Evolutionary conservation across 2,113 vertebrate species (phyloP), one percentile per base, ranked within the genome.

Genomic region (Poicephalus meyeri): DNA sequence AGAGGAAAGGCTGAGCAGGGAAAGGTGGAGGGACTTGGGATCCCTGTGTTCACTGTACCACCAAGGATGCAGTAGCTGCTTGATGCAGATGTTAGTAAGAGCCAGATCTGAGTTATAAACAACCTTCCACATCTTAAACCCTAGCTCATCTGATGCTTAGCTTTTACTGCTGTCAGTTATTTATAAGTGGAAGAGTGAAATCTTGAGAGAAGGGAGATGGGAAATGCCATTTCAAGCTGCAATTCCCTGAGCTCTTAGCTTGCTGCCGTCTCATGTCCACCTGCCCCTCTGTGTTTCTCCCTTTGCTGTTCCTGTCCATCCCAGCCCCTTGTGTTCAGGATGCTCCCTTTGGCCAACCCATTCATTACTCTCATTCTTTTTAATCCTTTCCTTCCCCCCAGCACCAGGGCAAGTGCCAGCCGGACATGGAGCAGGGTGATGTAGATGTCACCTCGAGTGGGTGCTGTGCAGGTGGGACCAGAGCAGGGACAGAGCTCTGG

Each of bases 351-450:
- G 63, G 33, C n/a, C 31, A 52, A 29, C 28, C 33, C 21, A 10
- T 46, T 74, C 5, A 3, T 80, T 64, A 31, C 31, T 65, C 74
- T 11, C n/a, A 9, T 26, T 69, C 15, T 52, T 94, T 29, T 77
- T 42, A 58, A 35, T 73, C 55, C 13, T 33, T 52, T 82, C 35
- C 28, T 63, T 71, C 47, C n/a, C 10, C 13, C 33, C 21, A 26
- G 33, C 0, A 0, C 68, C 35, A 39, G 69, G 35, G 39, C 10
- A 6, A 13, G 23, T 46, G 39, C 50, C 55, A 46, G 31, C 3
- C 0, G 0, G 47, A 7, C 39, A 1, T 1, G 20, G 56, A 55
- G 55, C 50, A 13, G n/a, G 11, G 10, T 26, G 28, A 16, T 44
- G 35, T 1, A 31, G 73, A 24, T 78, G 56, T 39, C 76, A 63